A percentile compares a stretch with the other conserved stretches of the same genome.
Conservation (phyloP, 1,140 invertebrate genomes). For the Orchestia grillus region DNA sequence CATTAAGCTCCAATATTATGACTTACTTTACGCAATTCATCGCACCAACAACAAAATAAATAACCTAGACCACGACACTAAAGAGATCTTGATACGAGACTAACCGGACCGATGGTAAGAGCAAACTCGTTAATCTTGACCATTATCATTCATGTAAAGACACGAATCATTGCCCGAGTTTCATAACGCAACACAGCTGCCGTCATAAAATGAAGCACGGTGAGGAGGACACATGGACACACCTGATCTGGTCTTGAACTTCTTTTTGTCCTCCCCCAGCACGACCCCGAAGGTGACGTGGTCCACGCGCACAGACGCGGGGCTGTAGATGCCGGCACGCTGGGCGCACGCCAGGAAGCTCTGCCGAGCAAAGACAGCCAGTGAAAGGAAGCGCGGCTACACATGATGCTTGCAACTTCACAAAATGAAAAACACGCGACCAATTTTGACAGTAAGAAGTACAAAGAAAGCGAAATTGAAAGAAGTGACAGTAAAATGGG, state of each 20-base stretch:
- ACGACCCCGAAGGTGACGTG: conserved; percentile 98
- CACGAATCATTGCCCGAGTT: too few relatives aligned
- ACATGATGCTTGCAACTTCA: not conserved
- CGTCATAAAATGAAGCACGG: too few relatives aligned
- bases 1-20: too few relatives aligned
- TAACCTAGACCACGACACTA: not conserved
- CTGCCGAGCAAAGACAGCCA: conserved; percentile 2
- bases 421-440: too few relatives aligned
- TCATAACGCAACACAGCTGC: too few relatives aligned
- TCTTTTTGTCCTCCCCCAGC: conserved; percentile 98
- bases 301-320: conserved; percentile 80
- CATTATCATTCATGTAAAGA: too few relatives aligned
- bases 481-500: not conserved
- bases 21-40: too few relatives aligned
- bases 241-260: conserved; percentile 98
- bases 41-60: not conserved
- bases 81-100: too few relatives aligned
- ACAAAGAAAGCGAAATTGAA: not conserved
- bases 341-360: conserved; percentile 79
- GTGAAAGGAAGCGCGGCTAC: not conserved
- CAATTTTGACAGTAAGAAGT: not conserved
- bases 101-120: too few relatives aligned
- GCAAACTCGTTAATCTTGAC: too few relatives aligned
- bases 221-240: not conserved
- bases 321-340: conserved; percentile 80